These are phyloP conservation scores for Drosophila parvula DNA, from an alignment of 1,140 invertebrate genomes.

Conservation along the genomic window DNA sequence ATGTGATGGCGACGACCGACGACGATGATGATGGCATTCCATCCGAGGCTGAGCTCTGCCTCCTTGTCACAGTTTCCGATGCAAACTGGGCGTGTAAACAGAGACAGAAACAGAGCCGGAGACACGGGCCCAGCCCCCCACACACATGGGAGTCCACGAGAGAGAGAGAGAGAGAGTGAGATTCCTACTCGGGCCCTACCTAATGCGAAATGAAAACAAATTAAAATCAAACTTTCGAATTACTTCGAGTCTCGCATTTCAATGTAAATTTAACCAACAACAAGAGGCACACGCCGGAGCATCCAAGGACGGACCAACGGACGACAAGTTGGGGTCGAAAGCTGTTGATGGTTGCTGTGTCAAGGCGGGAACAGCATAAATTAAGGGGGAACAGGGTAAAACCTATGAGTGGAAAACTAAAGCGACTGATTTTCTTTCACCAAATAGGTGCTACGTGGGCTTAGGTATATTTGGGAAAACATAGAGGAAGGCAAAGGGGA, in stretches of 20 bases:
- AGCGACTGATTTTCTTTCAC: constrained; percentile 1
- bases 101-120: constrained; percentile 12
- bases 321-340: constrained; percentile 19
- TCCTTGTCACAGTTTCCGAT: constrained; percentile 70
- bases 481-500: not conserved
- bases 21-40: constrained; percentile 16
- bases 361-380: constrained; percentile 38
- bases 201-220: constrained; percentile 84
- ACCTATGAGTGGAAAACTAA: constrained; percentile 29
- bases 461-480: not conserved
- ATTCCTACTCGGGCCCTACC: constrained; percentile 48
- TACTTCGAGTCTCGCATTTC: constrained; percentile 83
- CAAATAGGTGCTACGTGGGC: constrained; percentile 4
- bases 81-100: constrained; percentile 80
- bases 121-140: constrained; percentile 3
- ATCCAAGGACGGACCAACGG: not conserved
- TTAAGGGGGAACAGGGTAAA: constrained; percentile 15
- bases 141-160: constrained; percentile 5
- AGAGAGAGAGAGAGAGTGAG: constrained; percentile 6
- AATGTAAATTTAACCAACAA: constrained; percentile 82
- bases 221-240: constrained; percentile 84
- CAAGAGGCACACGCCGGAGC: constrained; percentile 43
- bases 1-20: constrained; percentile 9
- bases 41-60: constrained; percentile 37
- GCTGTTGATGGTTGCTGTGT: constrained; percentile 21